Conservation (phyloP, 2,888 invertebrate genomes). For the Anoplius nigerrimus region DNA sequence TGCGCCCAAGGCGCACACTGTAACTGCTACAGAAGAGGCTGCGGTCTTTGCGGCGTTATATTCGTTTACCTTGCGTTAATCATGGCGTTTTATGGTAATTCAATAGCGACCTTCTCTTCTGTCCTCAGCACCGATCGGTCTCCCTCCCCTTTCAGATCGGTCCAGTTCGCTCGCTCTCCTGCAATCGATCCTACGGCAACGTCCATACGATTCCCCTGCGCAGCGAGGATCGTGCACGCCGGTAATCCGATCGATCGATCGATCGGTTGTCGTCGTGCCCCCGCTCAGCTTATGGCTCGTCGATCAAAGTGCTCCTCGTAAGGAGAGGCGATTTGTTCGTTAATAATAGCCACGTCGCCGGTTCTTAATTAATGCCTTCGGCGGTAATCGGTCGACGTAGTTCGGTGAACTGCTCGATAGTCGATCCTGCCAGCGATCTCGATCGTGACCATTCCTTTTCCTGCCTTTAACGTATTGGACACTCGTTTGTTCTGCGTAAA, state of each 20-base stretch:
- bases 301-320: constrained; percentile 45
- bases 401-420: no score
- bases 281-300: constrained; percentile 44
- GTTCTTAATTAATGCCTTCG: constrained; percentile 43
- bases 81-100: constrained; percentile 74
- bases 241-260: constrained; percentile 55
- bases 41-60: constrained; percentile 72
- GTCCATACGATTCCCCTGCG: constrained; percentile 57
- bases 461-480: no score
- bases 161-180: constrained; percentile 43
- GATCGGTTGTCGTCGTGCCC: constrained; percentile 53
- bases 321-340: constrained; percentile 50
- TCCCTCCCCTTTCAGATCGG: neutral
- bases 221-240: constrained; percentile 46
- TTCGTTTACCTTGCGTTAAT: constrained; percentile 75
- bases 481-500: constrained; percentile 25
- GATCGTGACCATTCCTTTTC: no score
- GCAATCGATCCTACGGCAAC: constrained; percentile 71
- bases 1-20: constrained; percentile 59
- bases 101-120: constrained; percentile 61
- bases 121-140: constrained; percentile 15
- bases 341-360: constrained; percentile 49
- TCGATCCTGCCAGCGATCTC: no score
- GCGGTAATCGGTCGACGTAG: constrained; percentile 29
- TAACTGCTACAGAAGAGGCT: constrained; percentile 70